Percentiles rank a stretch among this genome's conserved stretches.
These are phyloP conservation scores for Benitochromis conjunctus DNA, from an alignment of 2,113 vertebrate species.

Conservation along the genomic window DNA sequence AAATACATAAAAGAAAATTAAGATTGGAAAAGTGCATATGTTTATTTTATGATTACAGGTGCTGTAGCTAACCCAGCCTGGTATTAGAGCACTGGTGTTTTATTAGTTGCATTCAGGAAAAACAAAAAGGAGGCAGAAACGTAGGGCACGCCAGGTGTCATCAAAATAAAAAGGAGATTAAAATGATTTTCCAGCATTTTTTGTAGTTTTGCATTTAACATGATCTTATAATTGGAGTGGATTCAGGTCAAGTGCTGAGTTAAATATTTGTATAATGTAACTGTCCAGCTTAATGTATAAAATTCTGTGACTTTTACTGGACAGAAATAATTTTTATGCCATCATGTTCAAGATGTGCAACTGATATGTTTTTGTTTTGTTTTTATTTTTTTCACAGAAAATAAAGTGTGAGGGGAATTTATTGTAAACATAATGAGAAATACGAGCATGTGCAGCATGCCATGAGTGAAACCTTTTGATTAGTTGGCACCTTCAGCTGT, in stretches of 20 bases:
- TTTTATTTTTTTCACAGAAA: neutral
- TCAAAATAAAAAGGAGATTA: neutral
- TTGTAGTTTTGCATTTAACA: neutral
- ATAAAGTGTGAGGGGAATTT: neutral
- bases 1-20: neutral
- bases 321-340: neutral
- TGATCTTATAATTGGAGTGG: neutral
- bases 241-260: neutral
- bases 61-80: neutral
- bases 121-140: neutral
- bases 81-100: neutral
- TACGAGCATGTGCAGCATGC: neutral
- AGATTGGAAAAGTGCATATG: neutral
- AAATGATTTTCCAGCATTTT: neutral
- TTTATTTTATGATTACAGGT: neutral
- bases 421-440: neutral
- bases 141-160: neutral
- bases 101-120: neutral
- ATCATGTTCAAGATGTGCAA: neutral
- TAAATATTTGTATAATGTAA: neutral
- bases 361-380: neutral
- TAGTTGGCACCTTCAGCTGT: neutral
- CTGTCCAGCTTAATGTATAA: neutral
- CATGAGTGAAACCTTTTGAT: neutral
- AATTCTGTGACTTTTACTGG: neutral